Evolutionary conservation across 2,888 invertebrate species (phyloP), one percentile per base, ranked within the genome.

Genomic region (Lithosia quadra): DNA sequence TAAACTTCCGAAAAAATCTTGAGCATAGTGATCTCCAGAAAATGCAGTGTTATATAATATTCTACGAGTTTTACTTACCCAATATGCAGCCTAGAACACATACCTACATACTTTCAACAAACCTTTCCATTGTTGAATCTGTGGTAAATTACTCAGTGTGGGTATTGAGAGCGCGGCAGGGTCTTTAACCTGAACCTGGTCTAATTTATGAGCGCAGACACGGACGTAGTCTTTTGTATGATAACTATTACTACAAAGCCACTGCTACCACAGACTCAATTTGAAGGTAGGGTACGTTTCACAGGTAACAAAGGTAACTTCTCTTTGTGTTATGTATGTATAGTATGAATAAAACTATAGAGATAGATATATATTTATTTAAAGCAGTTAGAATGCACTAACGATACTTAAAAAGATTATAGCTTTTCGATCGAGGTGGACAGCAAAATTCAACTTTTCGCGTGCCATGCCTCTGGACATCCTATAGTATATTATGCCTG

Each of bases 121-220:
- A 43, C 18, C 43, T 18, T 43, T 43, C 43, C 18, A 43, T 43
- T 43, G 43, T 43, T 43, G 43, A 18, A 15, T 43, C 18, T 5
- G 43, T 43, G 43, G 43, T 43, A 18, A 43, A 43, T 43, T 43
- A 43, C 43, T 43, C 18, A 43, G 43, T 2, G 11, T 15, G 13
- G 39, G 15, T 39, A 39, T 39, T 39, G 39, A 39, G 39, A 15
- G 39, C 43, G 18, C 15, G n/a, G 49, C n/a, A n/a, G 9, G 49
- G 49, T 49, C 49, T n/a, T 49, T 49, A 49, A 49, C 49, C n/a
- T n/a, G n/a, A 49, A 49, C 49, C 49, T 49, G 49, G n/a, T n/a
- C n/a, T 49, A 49, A 49, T 49, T 49, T 49, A 49, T 49, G 49
- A 49, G n/a, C 49, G 18, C 8, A n/a, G 49, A 49, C 49, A n/a